A percentile compares a stretch with the other conserved stretches of the same genome.
Conservation (phyloP, 2,888 invertebrate genomes). For the Amphipoea oculea region DNA sequence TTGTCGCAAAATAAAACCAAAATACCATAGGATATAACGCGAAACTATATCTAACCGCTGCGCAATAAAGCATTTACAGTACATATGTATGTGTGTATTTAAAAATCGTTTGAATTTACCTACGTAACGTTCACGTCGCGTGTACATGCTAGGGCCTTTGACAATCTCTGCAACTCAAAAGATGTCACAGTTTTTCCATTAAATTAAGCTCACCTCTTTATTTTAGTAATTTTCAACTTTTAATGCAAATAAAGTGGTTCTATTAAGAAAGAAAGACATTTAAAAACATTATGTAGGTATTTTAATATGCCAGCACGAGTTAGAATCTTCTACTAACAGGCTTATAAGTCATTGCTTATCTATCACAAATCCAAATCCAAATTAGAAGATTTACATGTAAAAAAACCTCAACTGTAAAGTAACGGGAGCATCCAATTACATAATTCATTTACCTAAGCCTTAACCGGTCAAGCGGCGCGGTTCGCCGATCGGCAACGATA, state of each 20-base stretch:
- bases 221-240: not conserved
- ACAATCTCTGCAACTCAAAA: not conserved
- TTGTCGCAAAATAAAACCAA: not conserved
- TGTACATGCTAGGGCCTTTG: not conserved
- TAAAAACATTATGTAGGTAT: conserved; percentile 1
- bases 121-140: not conserved
- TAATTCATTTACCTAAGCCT: conserved; percentile 53
- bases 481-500: too few relatives aligned
- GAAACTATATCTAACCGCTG: not conserved
- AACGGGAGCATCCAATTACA: conserved; percentile 57
- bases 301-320: not conserved
- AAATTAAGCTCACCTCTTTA: not conserved
- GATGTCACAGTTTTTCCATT: not conserved
- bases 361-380: not conserved
- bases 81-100: too few relatives aligned
- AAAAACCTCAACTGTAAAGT: not conserved
- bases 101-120: not conserved
- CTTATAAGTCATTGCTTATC: not conserved
- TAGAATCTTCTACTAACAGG: not conserved
- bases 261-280: not conserved
- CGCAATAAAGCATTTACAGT: too few relatives aligned
- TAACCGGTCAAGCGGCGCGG: too few relatives aligned
- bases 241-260: not conserved
- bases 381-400: conserved; percentile 5
- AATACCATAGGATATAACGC: not conserved